Percentiles rank a stretch among this genome's conserved stretches.
Conservation (phyloP, 1,140 invertebrate species). For the Heliothis virescens region DNA sequence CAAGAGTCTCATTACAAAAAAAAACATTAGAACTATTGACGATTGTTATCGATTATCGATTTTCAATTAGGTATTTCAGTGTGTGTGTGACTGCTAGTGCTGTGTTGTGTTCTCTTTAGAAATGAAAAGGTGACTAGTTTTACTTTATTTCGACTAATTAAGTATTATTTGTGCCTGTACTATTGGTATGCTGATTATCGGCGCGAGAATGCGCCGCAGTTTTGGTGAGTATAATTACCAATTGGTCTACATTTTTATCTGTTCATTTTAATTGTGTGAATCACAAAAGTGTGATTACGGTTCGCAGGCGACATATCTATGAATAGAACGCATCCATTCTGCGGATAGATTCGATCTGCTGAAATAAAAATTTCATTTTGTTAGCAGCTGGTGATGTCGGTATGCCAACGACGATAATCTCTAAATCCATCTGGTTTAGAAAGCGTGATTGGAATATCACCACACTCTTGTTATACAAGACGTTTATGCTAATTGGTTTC, state of each 20-base stretch:
- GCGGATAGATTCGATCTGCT: constrained; percentile 51
- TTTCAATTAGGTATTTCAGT: constrained; percentile 53
- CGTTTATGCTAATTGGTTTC: constrained; percentile 25
- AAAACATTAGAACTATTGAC: constrained; percentile 31
- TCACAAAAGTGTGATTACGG: constrained; percentile 40
- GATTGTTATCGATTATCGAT: constrained; percentile 23
- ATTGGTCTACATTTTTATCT: constrained; percentile 31
- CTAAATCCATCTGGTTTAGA: constrained; percentile 41
- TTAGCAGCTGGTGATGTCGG: not conserved
- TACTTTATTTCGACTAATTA: constrained; percentile 39
- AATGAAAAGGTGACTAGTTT: constrained; percentile 53
- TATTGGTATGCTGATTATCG: constrained; percentile 23
- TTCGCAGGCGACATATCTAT: constrained; percentile 47
- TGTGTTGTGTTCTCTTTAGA: constrained; percentile 57
- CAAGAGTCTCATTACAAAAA: constrained; percentile 53
- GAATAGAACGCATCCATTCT: constrained; percentile 51
- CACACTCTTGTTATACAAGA: constrained; percentile 24
- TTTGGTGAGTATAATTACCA: constrained; percentile 42
- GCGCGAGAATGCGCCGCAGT: constrained; percentile 37
- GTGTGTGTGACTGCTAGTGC: constrained; percentile 56
- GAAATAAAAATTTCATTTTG: constrained; percentile 46
- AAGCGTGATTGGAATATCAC: constrained; percentile 27
- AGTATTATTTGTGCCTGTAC: constrained; percentile 44
- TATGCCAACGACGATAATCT: constrained; percentile 30
- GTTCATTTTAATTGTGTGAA: constrained; percentile 32